Base-by-base conservation (phyloP, 2,888 invertebrate species). In the Magallana nippona region DNA sequence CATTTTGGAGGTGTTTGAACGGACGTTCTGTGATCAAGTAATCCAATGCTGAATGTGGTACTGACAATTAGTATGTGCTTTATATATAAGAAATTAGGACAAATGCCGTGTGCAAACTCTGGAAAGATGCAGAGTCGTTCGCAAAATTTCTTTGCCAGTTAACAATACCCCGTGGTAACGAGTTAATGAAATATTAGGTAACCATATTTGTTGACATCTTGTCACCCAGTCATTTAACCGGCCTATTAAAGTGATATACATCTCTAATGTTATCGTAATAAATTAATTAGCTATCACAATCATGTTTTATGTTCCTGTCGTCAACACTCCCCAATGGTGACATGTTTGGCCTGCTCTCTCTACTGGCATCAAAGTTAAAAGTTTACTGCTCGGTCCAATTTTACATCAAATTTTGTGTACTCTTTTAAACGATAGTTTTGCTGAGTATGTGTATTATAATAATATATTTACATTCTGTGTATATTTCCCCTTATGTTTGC, bases 161-260 rank as follows among this genome's bases (percentile, higher is more conserved):
- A 17, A 71, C 71, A 71, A 71, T 71, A 71, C 15, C 71, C 71
- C 22, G 11, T 15, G 71, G 71, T 71, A 15, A 71, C 13, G 27
- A 22, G 13, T 71, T 71, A 15, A 71, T 15, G 71, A 71, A 22
- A 27, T 13, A 71, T 71, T 71, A 32, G 19, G 32, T 71, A 71
- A 71, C 15, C 22, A 2, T 13, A 32, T 32, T 5, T 60, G 60
- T 71, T 71, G 71, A 71, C 71, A 71, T 22, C 71, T 17, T 32
- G 71, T 71, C 71, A 15, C 44, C 44, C 32, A 15, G 15, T 27
- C 71, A 71, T 32, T 71, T 71, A 22, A 71, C 27, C 13, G 22
- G 15, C 71, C 71, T 32, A 71, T 71, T 71, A 71, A 1, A 71
- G 2, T 5, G 71, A 71, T 71, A 71, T 27, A 27, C 22, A 27